A percentile compares a stretch with the other conserved stretches of the same genome.
Conservation (phyloP, 2,888 invertebrate species). For the Julus scanicus region DNA sequence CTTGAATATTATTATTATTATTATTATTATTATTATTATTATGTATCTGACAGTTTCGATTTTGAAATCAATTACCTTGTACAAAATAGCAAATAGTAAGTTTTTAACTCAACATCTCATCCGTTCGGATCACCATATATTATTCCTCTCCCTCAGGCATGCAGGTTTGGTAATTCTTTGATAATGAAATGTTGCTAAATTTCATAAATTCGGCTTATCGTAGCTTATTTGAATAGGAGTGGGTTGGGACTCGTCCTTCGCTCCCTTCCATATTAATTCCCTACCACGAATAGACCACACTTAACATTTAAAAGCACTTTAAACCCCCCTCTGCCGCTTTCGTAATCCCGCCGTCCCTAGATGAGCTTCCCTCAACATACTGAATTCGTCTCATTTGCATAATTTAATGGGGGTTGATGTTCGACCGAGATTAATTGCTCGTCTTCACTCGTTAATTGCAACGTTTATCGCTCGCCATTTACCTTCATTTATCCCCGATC, state of each 20-base stretch:
- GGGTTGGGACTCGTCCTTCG: not conserved
- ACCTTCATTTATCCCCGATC: not conserved
- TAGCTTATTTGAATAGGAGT: not conserved
- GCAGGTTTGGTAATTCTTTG: not conserved
- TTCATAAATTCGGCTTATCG: not conserved
- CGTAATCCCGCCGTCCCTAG: not conserved
- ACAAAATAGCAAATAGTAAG: no score
- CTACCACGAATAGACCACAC: slow-evolving; percentile 34
- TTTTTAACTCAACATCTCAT: not conserved
- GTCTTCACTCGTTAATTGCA: slow-evolving; percentile 27
- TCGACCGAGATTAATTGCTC: slow-evolving; percentile 42
- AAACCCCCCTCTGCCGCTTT: not conserved
- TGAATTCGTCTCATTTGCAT: slow-evolving; percentile 18
- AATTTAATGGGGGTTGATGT: slow-evolving; percentile 42
- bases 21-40: no score
- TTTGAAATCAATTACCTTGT: no score
- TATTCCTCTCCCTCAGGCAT: not conserved
- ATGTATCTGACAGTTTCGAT: no score
- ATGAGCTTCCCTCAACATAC: not conserved
- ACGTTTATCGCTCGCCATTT: slow-evolving; percentile 3
- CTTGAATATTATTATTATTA: no score
- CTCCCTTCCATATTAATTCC: not conserved
- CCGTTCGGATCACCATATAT: not conserved
- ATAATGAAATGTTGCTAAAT: not conserved
- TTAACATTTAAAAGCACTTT: slow-evolving; percentile 34